Evolutionary conservation across 2,888 invertebrate species (phyloP).

Genomic region (Scaptomyza cyrtandrae): DNA sequence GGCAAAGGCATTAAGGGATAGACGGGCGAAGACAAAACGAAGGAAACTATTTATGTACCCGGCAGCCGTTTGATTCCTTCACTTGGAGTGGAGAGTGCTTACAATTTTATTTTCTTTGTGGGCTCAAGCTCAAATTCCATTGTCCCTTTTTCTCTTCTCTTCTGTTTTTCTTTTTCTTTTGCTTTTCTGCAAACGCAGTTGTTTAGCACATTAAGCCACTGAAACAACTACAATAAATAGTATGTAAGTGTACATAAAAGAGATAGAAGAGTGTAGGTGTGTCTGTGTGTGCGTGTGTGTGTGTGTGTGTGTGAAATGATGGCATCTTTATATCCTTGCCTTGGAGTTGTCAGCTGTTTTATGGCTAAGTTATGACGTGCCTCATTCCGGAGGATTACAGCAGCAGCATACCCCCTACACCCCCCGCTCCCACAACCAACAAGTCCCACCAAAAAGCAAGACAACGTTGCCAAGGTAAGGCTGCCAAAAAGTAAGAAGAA

Average conservation of each 20-base stretch:
- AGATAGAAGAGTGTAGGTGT: background rate
- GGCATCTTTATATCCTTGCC: constrained; percentile 59
- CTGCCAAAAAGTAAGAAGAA: background rate
- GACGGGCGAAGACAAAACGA: background rate
- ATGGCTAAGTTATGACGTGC: constrained; percentile 74
- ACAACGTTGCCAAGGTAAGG: constrained; percentile 54
- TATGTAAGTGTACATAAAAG: background rate
- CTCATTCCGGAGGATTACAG: constrained; percentile 66
- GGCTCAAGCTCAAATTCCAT: constrained; percentile 47
- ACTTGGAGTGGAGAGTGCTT: constrained; percentile 46
- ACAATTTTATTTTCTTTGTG: constrained; percentile 42
- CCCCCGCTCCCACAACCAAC: no score
- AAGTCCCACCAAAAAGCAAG: constrained; percentile 4
- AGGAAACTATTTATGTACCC: constrained; percentile 20
- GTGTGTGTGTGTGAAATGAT: constrained; percentile 34
- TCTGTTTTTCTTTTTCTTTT: background rate
- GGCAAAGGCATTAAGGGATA: constrained; percentile 13
- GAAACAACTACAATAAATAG: constrained; percentile 50
- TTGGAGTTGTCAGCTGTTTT: constrained; percentile 73
- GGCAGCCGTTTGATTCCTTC: constrained; percentile 27
- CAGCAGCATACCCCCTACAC: constrained; percentile 3
- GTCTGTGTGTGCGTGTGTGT: background rate
- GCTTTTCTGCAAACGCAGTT: constrained; percentile 51
- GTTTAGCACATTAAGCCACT: constrained; percentile 74
- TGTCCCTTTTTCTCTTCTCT: constrained; percentile 22